phyloP scores from a whole-genome alignment of 2,797 vertebrate species.

The Lutjanus campechanus region DNA sequence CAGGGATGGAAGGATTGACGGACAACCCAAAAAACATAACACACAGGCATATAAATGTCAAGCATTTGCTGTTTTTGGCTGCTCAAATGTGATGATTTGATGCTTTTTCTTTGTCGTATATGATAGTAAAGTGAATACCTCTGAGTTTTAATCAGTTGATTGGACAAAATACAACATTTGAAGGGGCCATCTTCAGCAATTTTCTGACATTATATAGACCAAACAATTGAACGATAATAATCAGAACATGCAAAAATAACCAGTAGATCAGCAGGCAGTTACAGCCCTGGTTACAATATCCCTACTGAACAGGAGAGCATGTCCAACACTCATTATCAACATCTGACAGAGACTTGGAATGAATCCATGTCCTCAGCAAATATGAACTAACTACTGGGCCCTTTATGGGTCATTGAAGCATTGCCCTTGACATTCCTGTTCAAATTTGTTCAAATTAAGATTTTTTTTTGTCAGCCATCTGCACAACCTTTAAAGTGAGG shows the following conservation, averaged over 20 bases:
- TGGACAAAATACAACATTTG: background rate
- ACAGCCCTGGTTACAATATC: background rate
- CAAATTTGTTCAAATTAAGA: too few species aligned
- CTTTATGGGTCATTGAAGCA: background rate
- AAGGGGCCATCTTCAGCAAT: background rate
- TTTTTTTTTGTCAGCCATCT: background rate
- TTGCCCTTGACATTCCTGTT: background rate
- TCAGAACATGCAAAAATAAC: background rate
- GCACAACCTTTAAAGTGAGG: background rate
- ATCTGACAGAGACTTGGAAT: background rate
- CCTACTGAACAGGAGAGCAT: background rate
- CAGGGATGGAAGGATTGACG: too few species aligned
- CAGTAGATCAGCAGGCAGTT: too few species aligned
- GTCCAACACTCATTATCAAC: background rate
- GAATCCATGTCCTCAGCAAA: conserved; percentile 8
- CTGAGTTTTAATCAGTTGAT: background rate
- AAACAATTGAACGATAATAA: background rate
- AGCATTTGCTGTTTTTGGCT: background rate
- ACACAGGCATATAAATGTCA: too few species aligned
- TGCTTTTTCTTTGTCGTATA: background rate
- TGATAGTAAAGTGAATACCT: background rate
- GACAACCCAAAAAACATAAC: too few species aligned
- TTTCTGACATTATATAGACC: background rate
- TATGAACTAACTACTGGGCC: background rate
- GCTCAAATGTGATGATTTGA: background rate